A percentile compares a stretch with the other conserved stretches of the same genome.
phyloP scores from a whole-genome alignment of 2,888 invertebrate species.

The Anthrax anthrax region DNA sequence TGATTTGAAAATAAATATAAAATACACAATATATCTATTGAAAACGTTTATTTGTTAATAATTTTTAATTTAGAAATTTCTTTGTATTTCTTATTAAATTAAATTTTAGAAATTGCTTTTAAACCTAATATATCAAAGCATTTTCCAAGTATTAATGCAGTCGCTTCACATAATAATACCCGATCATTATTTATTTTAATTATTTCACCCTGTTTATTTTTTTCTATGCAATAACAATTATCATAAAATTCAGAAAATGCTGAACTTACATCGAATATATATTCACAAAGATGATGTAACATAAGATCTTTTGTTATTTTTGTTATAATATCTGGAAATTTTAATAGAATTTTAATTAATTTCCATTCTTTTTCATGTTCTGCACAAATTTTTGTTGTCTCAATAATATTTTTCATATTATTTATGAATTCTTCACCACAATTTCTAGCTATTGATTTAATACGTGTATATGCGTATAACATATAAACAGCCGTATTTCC shows the following conservation, averaged over 20 bases:
- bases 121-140: constrained; percentile 87
- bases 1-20: too few species aligned
- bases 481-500: constrained; percentile 98
- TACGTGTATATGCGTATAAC: constrained; percentile 86
- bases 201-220: constrained; percentile 67
- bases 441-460: constrained; percentile 75
- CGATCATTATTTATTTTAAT: constrained; percentile 72
- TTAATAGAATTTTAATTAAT: constrained; percentile 70
- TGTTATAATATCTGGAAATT: constrained; percentile 75
- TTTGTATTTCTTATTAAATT: constrained; percentile 19
- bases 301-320: constrained; percentile 70
- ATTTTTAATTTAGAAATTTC: too few species aligned
- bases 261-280: constrained; percentile 85
- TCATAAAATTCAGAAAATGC: constrained; percentile 96
- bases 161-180: constrained; percentile 81
- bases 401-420: constrained; percentile 43
- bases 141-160: constrained; percentile 72
- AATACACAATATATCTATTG: too few species aligned
- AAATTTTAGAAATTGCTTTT: constrained; percentile 86
- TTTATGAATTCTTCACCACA: constrained; percentile 41
- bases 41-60: too few species aligned
- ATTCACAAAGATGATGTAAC: constrained; percentile 84
- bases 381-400: constrained; percentile 48
- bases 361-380: constrained; percentile 91
- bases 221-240: constrained; percentile 92